Base-by-base conservation (phyloP, 2,113 vertebrate genomes). In the Thinocorus orbignyianus region DNA sequence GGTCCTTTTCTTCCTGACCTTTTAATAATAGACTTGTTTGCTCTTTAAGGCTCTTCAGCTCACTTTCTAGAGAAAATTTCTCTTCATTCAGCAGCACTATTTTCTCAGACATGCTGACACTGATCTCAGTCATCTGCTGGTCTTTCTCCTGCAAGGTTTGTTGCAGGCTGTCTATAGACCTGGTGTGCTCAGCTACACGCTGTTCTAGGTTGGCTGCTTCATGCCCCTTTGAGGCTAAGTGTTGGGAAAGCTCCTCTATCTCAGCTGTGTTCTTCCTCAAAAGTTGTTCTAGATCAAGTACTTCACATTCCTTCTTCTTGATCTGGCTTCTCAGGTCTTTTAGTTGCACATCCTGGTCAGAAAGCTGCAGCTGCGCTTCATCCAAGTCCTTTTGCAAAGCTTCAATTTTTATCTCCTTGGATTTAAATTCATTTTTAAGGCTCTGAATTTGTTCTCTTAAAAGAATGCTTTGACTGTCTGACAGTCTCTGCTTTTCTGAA, bases 31-130 rank as follows among this genome's bases (percentile, higher is more conserved):
- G 94, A 33, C 95, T 95, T 22, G 98, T 96, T 91, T 99, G 98
- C 91, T 99, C 98, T 92, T 97, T 99, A 39, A 99, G 97, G 81
- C 95, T 98, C 77, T 93, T 98, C 65, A 99, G 98, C 95, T 99
- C 98, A 39, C 97, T 90, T 30, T 94, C 97, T 44, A 98, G 92
- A 76, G 98, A 94, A 89, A 98, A 98, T 64, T 98, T 99, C 94
- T 99, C 99, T 94, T 99, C 99, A 46, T 99, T 98, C 57, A 98
- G 98, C 77, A 98, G 98, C 33, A 99, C 98, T 93, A 99, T 98
- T 96, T 98, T 99, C 69, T 98, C 97, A 25, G 98, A 98, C 98
- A 99, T 98, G 88, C 98, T 98, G 69, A 98, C 90, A 60, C 96
- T 98, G 37, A 99, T 97, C 93, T 99, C 99, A 23, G 94, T 95